These are phyloP conservation scores for Drosophila truncata DNA, from an alignment of 1,140 invertebrate genomes.

Conservation along the genomic window DNA sequence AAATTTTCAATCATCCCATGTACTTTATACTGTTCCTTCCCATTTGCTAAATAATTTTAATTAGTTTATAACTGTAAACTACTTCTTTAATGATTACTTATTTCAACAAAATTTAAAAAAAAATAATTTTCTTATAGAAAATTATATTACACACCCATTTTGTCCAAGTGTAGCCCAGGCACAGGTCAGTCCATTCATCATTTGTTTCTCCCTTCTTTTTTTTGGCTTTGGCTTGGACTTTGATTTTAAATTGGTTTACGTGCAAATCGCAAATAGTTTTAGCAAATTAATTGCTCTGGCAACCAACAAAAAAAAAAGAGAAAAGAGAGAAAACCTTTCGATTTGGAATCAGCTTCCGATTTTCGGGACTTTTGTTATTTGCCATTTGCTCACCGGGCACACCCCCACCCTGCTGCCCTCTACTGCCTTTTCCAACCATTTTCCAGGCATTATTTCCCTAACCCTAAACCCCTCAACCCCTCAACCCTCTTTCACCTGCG, in stretches of 20 bases:
- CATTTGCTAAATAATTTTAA: no score
- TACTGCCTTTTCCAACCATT: background rate
- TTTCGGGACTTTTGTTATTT: constrained; percentile 28
- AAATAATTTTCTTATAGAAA: background rate
- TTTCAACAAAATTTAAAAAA: no score
- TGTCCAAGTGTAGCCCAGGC: background rate
- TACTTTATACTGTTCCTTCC: no score
- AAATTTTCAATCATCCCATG: no score
- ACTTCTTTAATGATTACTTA: no score
- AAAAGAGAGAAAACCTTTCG: background rate
- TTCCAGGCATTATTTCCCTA: background rate
- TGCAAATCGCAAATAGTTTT: constrained; percentile 48
- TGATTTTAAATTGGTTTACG: constrained; percentile 43
- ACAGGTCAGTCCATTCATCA: constrained; percentile 15
- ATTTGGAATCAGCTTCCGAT: background rate
- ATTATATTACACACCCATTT: background rate
- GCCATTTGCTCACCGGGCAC: background rate
- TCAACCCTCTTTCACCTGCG: constrained; percentile 26
- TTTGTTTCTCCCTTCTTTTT: constrained; percentile 3
- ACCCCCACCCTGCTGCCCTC: background rate
- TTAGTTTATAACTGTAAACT: no score
- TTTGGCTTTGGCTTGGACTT: constrained; percentile 14
- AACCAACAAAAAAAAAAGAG: constrained; percentile 1
- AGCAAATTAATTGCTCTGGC: constrained; percentile 45
- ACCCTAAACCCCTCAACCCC: background rate